These are phyloP conservation scores for Dermatemys mawii DNA, from an alignment of 2,113 vertebrate species.

Conservation along the genomic window DNA sequence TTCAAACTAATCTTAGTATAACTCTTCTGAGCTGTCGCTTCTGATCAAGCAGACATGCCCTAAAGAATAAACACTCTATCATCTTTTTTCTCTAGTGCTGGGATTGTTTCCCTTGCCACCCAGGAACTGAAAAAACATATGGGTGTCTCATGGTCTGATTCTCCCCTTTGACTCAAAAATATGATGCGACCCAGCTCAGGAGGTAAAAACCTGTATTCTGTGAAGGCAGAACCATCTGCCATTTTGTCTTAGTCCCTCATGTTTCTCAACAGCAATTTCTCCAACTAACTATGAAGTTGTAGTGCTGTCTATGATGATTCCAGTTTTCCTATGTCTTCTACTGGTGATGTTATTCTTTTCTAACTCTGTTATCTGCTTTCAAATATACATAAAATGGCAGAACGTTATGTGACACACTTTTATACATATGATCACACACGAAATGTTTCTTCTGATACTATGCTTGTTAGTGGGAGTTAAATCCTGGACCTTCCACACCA, in stretches of 20 bases:
- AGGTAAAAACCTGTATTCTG: not conserved
- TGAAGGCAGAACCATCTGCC: not conserved
- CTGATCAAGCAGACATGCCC: not conserved
- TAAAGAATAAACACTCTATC: not conserved
- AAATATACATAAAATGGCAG: too few relatives aligned
- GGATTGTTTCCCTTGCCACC: not conserved
- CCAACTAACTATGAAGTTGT: not conserved
- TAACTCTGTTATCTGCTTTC: too few relatives aligned
- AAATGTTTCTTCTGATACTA: too few relatives aligned
- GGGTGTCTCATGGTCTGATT: not conserved
- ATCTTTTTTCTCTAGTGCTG: not conserved
- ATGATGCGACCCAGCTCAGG: not conserved
- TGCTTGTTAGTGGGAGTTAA: too few relatives aligned
- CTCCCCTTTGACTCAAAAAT: not conserved
- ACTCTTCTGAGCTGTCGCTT: not conserved
- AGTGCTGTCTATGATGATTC: not conserved
- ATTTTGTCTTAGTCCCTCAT: not conserved
- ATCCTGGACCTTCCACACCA: too few relatives aligned
- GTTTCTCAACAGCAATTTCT: not conserved
- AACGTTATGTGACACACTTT: too few relatives aligned
- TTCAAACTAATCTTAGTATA: not conserved
- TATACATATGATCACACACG: too few relatives aligned
- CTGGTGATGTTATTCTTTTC: not conserved
- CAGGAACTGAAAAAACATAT: accelerated
- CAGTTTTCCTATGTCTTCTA: not conserved